Evolutionary conservation across 2,888 invertebrate genomes (phyloP), one percentile per base, ranked within the genome.

Genomic region (Drosophila acutilabella): DNA sequence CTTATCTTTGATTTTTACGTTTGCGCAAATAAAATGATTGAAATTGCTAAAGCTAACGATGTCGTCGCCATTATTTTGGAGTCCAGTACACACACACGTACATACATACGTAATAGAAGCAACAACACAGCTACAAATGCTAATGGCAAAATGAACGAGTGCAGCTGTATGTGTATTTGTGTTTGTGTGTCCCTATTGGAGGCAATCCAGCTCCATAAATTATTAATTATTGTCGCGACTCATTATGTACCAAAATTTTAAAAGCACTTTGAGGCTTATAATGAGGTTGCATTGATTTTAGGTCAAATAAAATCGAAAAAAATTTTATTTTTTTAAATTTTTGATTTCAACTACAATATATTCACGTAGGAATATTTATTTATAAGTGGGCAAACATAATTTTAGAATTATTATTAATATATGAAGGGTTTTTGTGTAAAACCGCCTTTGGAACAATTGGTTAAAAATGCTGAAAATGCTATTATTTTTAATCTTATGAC

Each of bases 11-110:
- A 64, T 67, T 64, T 64, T 36, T 38, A 44, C 26, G 40, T 62
- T 66, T 73, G 41, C 45, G 53, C 71, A 45, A 65, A 65, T 59
- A 45, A 60, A 72, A 64, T 54, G 40, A 53, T 69, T 64, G 64
- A 69, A 62, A 62, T 47, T 58, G 61, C 60, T 13, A 47, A 10
- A 50, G 40, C 42, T 51, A 57, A 57, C 38, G 26, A 38, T 47
- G 20, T 30, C 36, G 48, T 53, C 62, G 53, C 62, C 65, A 66
- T 66, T 62, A 51, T 38, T 52, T 45, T 30, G 36, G 18, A n/a
- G 11, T 14, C 30, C 1, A 50, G 18, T 30, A 50, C 30, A 58
- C 30, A 58, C 30, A 48, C 40, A 48, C 10, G 11, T 18, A 58
- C 40, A 48, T 30, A 48, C 16, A 40, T 4, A 40, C 11, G 36